Evolutionary conservation across 2,797 vertebrate genomes (phyloP).

Genomic region (Betta splendens): DNA sequence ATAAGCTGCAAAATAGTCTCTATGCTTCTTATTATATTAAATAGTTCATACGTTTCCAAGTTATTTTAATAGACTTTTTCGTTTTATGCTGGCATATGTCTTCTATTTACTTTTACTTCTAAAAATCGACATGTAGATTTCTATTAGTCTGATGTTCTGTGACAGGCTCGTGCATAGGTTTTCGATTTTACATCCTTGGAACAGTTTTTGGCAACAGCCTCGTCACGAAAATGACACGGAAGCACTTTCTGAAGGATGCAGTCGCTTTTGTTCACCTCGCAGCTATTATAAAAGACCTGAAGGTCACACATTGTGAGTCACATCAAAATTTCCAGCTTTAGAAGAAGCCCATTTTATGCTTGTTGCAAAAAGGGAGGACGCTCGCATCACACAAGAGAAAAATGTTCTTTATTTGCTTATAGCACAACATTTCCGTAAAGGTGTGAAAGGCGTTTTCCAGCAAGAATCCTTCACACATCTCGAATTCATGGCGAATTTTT

Average conservation of each 20-base stretch:
- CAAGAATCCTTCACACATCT: slow-evolving; percentile 33
- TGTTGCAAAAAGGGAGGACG: neutral
- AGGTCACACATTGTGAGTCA: neutral
- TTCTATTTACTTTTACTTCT: too few species aligned
- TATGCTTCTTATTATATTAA: neutral
- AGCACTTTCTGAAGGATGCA: neutral
- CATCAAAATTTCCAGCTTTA: slow-evolving; percentile 14
- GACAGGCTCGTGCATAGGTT: too few species aligned
- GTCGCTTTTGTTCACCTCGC: slow-evolving; percentile 2
- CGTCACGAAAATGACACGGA: neutral
- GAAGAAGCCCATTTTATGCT: neutral
- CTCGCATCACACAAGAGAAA: neutral
- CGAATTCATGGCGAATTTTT: slow-evolving; percentile 45
- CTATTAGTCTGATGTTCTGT: too few species aligned
- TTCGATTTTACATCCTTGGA: too few species aligned
- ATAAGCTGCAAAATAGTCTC: neutral
- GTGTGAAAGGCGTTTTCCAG: slow-evolving; percentile 24
- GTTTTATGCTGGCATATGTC: too few species aligned
- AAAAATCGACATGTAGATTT: too few species aligned
- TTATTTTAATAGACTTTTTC: too few species aligned
- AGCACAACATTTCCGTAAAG: slow-evolving; percentile 43
- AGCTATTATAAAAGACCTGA: neutral
- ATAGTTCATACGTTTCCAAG: neutral
- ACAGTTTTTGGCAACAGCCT: neutral
- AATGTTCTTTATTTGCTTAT: slow-evolving; percentile 15